Base-by-base conservation (phyloP, 2,888 invertebrate genomes). In the Platypus cylindrus region DNA sequence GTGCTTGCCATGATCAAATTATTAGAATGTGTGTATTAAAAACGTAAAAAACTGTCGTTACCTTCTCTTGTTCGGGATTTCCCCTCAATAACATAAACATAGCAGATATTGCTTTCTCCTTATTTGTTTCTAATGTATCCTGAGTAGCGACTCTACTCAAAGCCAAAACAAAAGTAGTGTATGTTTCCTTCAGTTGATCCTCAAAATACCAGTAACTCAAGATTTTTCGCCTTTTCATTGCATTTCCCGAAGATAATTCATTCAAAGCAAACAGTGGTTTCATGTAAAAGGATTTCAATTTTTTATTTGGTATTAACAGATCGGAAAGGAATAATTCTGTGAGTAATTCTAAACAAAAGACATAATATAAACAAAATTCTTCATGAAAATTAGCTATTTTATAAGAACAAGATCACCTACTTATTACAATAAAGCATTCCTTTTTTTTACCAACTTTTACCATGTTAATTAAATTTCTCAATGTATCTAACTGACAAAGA, bases 191-290 rank as follows among this genome's bases (percentile, higher is more conserved):
- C 2, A 97, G 60, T 51, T 85, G 79, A 53, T 83, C 82, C 58
- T 97, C 97, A 60, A 80, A 95, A 52, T 79, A 75, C 93, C 94
- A 97, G 35, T 74, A 60, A 7, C 78, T 72, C 11, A 84, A 67
- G 41, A 79, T 63, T 45, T 73, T 75, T 34, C 75, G 68, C 30
- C 73, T 64, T 1, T 72, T 67, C 16, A 75, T 70, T 46, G 76
- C 78, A 46, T 77, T 78, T 1, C 74, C 70, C 0, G 75, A 70
- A 0, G 74, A 62, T 53, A 75, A 62, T 30, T 70, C 67, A 9
- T 69, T 67, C 1, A 82, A 41, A 17, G 65, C 55, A 0, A 66
- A 64, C 1, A 80, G 55, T 0, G 79, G 68, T 43, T 77, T 74
- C 44, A 75, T 69, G 5, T 73, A 69, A 47, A 86, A 81, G 1